These are phyloP conservation scores for Camponotus vicinus DNA, from an alignment of 1,140 invertebrate species.

Conservation along the genomic window DNA sequence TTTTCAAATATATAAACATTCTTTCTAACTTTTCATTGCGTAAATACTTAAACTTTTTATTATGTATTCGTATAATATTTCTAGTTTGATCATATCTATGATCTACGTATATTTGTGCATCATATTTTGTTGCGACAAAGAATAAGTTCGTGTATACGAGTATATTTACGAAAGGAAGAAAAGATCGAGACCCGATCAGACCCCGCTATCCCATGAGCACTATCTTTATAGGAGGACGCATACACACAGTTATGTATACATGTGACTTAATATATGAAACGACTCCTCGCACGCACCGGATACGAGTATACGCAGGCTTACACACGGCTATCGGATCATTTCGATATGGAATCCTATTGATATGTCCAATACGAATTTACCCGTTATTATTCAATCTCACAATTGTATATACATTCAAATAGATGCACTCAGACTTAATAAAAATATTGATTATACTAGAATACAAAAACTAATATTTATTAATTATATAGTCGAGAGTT, in stretches of 20 bases:
- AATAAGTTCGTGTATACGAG: neutral
- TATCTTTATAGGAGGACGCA: conserved; percentile 46
- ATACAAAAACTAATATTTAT: no score
- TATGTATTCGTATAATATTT: neutral
- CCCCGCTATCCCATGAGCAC: conserved; percentile 7
- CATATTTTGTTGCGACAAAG: neutral
- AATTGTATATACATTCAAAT: neutral
- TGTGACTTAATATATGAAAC: conserved; percentile 31
- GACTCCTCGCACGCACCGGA: conserved; percentile 38
- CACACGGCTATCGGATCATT: conserved; percentile 72
- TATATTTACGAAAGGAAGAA: neutral
- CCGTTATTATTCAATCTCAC: conserved; percentile 67
- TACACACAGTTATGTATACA: neutral
- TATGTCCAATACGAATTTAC: conserved; percentile 59
- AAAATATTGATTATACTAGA: no score
- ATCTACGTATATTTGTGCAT: neutral
- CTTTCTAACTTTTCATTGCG: no score
- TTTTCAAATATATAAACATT: no score
- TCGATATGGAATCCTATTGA: conserved; percentile 76
- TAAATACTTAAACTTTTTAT: no score
- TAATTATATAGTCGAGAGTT: no score
- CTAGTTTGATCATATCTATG: neutral
- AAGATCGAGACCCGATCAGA: neutral
- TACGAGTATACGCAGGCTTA: conserved; percentile 68
- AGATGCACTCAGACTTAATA: neutral